Evolutionary conservation across 2,797 vertebrate genomes (phyloP), one percentile per base, ranked within the genome.

Genomic region (Acipenser transmontanus): DNA sequence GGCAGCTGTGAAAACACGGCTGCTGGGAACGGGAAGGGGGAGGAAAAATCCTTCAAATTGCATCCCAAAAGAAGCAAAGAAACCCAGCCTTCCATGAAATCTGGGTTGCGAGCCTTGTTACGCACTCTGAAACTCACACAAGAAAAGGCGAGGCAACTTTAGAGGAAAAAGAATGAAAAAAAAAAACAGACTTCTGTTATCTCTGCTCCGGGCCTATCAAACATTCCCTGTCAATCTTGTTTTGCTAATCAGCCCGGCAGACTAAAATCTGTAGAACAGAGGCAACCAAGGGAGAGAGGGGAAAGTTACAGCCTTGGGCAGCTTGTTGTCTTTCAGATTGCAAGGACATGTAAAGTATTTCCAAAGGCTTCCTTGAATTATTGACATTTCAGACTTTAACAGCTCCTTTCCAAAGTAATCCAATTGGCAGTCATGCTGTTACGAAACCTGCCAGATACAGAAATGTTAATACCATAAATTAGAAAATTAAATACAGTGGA

Each of bases 1-100:
- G 70, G 71, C 81, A 85, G 79, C 81, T 85, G 83, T 70, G 63
- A 82, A 82, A 85, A 82, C 78, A 81, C 66, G 62, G 63, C 63
- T 59, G 57, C 7, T 66, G 67, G 68, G 72, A 77, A 74, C 74
- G 72, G 65, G 68, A 71, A 69, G 74, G 52, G 59, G 50, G 50
- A 7, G 66, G 34, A 61, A 17, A 73, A 78, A 76, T 64, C 62
- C 64, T 8, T 61, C 17, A 20, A 34, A 14, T n/a, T 34, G 13
- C 63, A 14, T 54, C 68, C 57, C 67, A 64, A 6, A 68, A 66
- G 0, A n/a, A 68, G 51, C 66, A 56, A 51, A 71, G 70, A 70
- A 76, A 66, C 61, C 66, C 66, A 8, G n/a, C 52, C 65, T 65
- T 73, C 47, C 50, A 66, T 67, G 69, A 75, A 59, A 6, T 0